These are phyloP conservation scores for Athalia circularis DNA, from an alignment of 2,888 invertebrate species.

Conservation along the genomic window DNA sequence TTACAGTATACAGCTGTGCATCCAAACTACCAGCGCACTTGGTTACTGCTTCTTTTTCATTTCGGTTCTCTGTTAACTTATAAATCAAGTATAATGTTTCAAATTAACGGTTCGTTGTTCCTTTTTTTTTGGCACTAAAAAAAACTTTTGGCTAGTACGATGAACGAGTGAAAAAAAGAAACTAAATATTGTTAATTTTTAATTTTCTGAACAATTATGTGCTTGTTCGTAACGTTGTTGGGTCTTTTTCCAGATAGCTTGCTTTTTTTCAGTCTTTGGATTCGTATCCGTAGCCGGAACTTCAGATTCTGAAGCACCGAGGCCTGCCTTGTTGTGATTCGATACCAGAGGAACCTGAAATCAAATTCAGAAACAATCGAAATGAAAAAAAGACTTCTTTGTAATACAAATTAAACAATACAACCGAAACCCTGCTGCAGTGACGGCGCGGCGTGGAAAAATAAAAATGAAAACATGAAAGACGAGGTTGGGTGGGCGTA, in stretches of 20 bases:
- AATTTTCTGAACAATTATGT: conserved; percentile 50
- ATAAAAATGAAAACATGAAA: too few relatives aligned
- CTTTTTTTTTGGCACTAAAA: too few relatives aligned
- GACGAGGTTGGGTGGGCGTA: too few relatives aligned
- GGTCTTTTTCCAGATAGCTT: conserved; percentile 72
- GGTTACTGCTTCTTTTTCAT: too few relatives aligned
- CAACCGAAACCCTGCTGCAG: not conserved
- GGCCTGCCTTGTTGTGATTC: conserved; percentile 80
- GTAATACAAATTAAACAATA: not conserved
- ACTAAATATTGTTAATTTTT: not conserved
- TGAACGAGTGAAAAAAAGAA: too few relatives aligned
- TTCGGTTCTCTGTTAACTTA: too few relatives aligned
- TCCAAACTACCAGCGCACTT: too few relatives aligned
- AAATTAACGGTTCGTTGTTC: too few relatives aligned
- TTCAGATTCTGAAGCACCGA: conserved; percentile 75
- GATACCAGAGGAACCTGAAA: conserved; percentile 78
- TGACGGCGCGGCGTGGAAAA: too few relatives aligned
- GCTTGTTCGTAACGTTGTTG: conserved; percentile 72
- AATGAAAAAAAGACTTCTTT: not conserved
- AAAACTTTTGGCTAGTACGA: too few relatives aligned
- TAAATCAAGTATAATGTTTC: too few relatives aligned
- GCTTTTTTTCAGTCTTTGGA: conserved; percentile 66
- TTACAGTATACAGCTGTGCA: too few relatives aligned
- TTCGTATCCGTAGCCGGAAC: conserved; percentile 62
- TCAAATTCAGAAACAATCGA: not conserved